Conservation (phyloP, 2,888 invertebrate species). For the Caenorhabditis panamensis region DNA sequence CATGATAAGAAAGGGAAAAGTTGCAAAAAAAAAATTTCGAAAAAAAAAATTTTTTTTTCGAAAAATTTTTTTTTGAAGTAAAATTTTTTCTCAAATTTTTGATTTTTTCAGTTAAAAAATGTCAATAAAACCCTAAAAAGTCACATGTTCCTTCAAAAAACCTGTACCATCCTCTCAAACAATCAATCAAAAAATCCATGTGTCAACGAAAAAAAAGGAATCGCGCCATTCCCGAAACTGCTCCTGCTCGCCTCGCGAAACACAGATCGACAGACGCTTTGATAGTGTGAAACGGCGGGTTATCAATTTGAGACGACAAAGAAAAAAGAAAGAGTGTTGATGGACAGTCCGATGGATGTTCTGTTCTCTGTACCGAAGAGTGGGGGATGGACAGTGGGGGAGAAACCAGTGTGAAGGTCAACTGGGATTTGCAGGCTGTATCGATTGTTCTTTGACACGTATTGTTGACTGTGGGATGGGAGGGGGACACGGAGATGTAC, state of each 20-base stretch:
- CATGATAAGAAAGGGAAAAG: too few relatives aligned
- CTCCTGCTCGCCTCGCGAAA: background rate
- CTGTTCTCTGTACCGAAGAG: conserved; percentile 5
- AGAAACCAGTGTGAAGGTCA: conserved; percentile 40
- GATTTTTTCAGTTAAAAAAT: too few relatives aligned
- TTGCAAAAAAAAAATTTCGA: too few relatives aligned
- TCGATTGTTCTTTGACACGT: too few relatives aligned
- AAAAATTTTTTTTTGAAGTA: too few relatives aligned
- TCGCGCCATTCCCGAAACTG: background rate
- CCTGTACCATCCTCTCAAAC: too few relatives aligned
- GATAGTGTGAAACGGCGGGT: background rate
- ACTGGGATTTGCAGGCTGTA: background rate
- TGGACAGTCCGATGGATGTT: background rate
- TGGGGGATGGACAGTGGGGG: conserved; percentile 2
- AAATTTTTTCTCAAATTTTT: too few relatives aligned
- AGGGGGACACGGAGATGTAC: conserved; percentile 15
- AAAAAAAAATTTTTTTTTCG: too few relatives aligned
- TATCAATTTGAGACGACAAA: background rate
- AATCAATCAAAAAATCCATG: too few relatives aligned
- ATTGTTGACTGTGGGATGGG: background rate
- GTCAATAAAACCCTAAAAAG: too few relatives aligned
- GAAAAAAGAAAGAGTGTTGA: background rate
- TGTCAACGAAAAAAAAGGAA: too few relatives aligned
- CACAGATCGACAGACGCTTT: background rate
- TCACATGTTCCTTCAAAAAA: too few relatives aligned